Percentiles rank a stretch among this genome's conserved stretches.
phyloP scores from a whole-genome alignment of 1,140 invertebrate genomes.

The Teleogryllus occipitalis region DNA sequence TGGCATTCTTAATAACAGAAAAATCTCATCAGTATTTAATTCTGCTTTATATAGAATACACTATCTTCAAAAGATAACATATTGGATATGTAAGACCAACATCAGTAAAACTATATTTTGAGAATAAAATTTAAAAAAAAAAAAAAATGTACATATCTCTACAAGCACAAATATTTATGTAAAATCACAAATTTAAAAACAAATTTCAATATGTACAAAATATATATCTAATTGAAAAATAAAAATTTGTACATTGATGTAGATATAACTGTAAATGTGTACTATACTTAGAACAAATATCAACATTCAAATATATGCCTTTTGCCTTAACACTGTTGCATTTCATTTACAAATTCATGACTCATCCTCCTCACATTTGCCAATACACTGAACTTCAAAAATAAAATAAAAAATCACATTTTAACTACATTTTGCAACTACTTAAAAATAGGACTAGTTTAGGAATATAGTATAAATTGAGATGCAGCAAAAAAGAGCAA shows the following conservation, averaged over 20 bases:
- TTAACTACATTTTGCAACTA: not conserved
- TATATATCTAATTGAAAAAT: too few relatives aligned
- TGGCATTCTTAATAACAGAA: too few relatives aligned
- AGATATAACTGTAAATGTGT: not conserved
- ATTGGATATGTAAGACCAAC: too few relatives aligned
- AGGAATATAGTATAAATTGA: not conserved
- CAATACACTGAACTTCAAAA: not conserved
- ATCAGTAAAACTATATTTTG: too few relatives aligned
- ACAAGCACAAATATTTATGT: not conserved
- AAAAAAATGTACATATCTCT: not conserved
- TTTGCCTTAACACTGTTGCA: not conserved
- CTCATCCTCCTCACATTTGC: not conserved
- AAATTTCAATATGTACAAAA: not conserved
- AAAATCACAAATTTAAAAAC: not conserved
- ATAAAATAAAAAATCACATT: not conserved
- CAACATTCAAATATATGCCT: not conserved
- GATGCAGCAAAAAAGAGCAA: too few relatives aligned
- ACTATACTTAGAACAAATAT: not conserved
- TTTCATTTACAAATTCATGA: not conserved
- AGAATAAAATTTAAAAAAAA: too few relatives aligned
- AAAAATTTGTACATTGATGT: not conserved
- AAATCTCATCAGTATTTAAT: too few relatives aligned
- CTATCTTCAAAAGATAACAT: too few relatives aligned
- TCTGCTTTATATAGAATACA: too few relatives aligned
- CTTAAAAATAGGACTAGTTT: not conserved